Evolutionary conservation across 2,797 vertebrate species (phyloP).

Genomic region (Phoeniculus purpureus): DNA sequence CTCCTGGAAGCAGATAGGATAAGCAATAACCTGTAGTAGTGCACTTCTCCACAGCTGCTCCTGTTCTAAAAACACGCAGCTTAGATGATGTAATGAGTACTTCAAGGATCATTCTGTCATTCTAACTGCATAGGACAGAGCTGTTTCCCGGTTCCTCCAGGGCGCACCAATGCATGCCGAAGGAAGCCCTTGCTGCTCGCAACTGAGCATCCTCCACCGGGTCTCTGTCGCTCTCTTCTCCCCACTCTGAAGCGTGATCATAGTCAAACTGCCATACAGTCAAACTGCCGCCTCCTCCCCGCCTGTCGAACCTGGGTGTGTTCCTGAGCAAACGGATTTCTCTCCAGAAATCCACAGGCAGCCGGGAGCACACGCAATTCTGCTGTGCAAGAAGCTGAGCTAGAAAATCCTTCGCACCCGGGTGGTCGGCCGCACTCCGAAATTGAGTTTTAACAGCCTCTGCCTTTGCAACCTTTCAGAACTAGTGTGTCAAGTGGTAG

Average conservation of each 20-base stretch:
- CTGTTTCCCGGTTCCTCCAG: background rate
- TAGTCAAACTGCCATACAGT: conserved; percentile 56
- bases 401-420: background rate
- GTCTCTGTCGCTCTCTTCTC: background rate
- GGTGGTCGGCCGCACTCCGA: background rate
- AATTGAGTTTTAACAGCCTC: conserved; percentile 24
- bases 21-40: background rate
- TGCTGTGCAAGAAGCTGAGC: background rate
- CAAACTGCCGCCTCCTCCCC: conserved; percentile 2
- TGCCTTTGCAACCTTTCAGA: conserved; percentile 49
- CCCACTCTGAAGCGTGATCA: background rate
- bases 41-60: background rate
- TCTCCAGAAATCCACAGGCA: background rate
- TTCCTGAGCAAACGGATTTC: background rate
- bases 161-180: background rate
- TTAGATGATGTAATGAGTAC: background rate
- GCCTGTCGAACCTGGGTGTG: background rate
- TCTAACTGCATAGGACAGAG: background rate
- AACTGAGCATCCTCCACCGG: background rate
- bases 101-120: background rate
- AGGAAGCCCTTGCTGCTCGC: background rate
- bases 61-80: background rate
- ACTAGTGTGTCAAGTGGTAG: conserved; percentile 7
- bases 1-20: background rate
- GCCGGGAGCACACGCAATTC: conserved; percentile 11